A percentile compares a stretch with the other conserved stretches of the same genome.
phyloP scores from a whole-genome alignment of 1,140 invertebrate genomes.

The Brachionus sp. region DNA sequence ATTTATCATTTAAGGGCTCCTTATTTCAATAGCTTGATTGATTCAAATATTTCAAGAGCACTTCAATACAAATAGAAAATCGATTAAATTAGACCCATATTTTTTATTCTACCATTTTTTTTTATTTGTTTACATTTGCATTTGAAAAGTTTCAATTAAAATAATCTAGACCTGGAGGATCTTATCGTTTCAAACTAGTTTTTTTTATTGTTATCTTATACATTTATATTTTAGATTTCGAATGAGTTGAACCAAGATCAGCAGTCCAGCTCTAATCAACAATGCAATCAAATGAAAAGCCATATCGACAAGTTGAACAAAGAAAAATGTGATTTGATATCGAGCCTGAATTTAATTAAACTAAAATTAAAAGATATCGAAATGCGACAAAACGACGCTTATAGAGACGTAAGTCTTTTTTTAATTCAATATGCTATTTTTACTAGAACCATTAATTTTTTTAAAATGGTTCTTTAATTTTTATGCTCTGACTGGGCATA shows the following conservation, averaged over 20 bases:
- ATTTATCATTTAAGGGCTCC: conserved; percentile 5
- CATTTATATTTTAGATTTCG: neutral
- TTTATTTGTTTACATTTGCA: neutral
- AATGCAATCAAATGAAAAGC: conserved; percentile 17
- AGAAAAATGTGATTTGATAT: conserved; percentile 45
- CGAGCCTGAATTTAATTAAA: conserved; percentile 19
- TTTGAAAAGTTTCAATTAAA: conserved; percentile 1
- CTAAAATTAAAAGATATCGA: conserved; percentile 43
- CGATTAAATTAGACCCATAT: conserved; percentile 27
- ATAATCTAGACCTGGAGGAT: neutral
- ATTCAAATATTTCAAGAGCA: conserved; percentile 3
- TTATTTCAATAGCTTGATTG: neutral
- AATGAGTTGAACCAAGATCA: conserved; percentile 5
- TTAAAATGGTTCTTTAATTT: too few species aligned
- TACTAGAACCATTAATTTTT: neutral
- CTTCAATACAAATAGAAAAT: neutral
- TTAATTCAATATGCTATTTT: neutral
- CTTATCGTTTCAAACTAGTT: neutral
- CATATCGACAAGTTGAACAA: conserved; percentile 23
- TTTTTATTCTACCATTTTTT: neutral
- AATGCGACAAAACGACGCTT: conserved; percentile 40
- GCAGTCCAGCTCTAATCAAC: neutral
- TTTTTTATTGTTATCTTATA: neutral
- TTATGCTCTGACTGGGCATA: too few species aligned
- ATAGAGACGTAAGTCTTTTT: conserved; percentile 23